Evolutionary conservation across 2,888 invertebrate genomes (phyloP).

Genomic region (Xylocampa areola): DNA sequence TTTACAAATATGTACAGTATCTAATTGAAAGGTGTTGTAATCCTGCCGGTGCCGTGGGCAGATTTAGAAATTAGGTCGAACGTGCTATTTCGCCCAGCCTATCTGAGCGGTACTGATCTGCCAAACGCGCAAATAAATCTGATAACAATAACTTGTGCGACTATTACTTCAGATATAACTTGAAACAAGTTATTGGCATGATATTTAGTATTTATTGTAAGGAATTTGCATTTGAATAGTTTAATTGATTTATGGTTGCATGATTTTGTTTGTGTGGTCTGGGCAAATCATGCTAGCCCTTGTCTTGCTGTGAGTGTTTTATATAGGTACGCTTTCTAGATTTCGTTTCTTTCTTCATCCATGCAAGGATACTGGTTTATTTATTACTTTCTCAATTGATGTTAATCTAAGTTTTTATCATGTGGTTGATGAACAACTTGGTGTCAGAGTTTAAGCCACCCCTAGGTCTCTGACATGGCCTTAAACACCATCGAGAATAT

Average conservation of each 20-base stretch:
- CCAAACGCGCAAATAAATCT: conserved; percentile 53
- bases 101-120: conserved; percentile 48
- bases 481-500: no score
- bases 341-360: no score
- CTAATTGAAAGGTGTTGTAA: conserved; percentile 67
- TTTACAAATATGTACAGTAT: conserved; percentile 43
- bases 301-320: neutral
- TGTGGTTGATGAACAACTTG: no score
- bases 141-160: conserved; percentile 51
- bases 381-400: no score
- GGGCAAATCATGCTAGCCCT: conserved; percentile 17
- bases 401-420: no score
- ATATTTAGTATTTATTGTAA: conserved; percentile 35
- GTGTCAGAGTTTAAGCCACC: no score
- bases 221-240: conserved; percentile 46
- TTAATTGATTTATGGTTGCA: conserved; percentile 36
- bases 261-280: conserved; percentile 23
- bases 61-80: conserved; percentile 69
- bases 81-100: conserved; percentile 54
- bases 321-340: no score
- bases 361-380: no score
- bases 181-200: conserved; percentile 33
- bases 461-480: no score
- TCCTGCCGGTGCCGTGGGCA: conserved; percentile 49
- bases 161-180: conserved; percentile 34